Conservation (phyloP, 2,113 vertebrate species). For the Uropsilus gracilis region DNA sequence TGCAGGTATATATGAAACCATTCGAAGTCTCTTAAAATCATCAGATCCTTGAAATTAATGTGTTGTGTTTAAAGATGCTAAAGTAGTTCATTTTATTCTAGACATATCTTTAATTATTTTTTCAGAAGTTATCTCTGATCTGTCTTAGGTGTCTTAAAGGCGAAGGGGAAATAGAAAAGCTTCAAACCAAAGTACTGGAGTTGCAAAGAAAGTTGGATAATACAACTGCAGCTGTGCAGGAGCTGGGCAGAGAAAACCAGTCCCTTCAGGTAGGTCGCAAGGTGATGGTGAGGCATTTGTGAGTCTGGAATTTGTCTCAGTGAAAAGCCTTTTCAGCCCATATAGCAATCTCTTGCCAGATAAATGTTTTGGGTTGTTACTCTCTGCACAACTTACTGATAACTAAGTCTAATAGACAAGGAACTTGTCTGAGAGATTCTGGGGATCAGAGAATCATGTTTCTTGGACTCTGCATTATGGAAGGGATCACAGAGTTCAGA, state of each 20-base stretch:
- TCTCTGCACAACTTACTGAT: not conserved
- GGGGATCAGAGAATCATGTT: not conserved
- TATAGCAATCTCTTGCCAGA: not conserved
- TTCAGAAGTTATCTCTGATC: not conserved
- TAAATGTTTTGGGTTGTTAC: not conserved
- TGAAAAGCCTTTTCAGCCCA: not conserved
- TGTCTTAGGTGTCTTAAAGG: conserved; percentile 94
- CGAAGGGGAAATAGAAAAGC: conserved; percentile 98
- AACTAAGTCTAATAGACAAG: conserved; percentile 1
- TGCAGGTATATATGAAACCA: not conserved
- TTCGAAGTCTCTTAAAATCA: conserved; percentile 15
- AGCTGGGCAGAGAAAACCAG: conserved; percentile 97
- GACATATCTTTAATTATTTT: not conserved
- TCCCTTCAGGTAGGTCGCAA: conserved; percentile 92
- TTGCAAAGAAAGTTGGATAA: conserved; percentile 97
- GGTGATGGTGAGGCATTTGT: not conserved
- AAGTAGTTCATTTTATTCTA: conserved; percentile 10
- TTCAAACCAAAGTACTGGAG: conserved; percentile 95
- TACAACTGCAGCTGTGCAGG: conserved; percentile 97
- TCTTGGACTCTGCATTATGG: not conserved
- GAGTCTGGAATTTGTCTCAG: not conserved
- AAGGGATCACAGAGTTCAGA: not conserved
- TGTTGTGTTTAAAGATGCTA: conserved; percentile 30
- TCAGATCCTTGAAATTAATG: conserved; percentile 18
- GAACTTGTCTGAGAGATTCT: not conserved